These are phyloP conservation scores for Pseudomyrmex dendroicus DNA, from an alignment of 1,140 invertebrate species.

Conservation along the genomic window DNA sequence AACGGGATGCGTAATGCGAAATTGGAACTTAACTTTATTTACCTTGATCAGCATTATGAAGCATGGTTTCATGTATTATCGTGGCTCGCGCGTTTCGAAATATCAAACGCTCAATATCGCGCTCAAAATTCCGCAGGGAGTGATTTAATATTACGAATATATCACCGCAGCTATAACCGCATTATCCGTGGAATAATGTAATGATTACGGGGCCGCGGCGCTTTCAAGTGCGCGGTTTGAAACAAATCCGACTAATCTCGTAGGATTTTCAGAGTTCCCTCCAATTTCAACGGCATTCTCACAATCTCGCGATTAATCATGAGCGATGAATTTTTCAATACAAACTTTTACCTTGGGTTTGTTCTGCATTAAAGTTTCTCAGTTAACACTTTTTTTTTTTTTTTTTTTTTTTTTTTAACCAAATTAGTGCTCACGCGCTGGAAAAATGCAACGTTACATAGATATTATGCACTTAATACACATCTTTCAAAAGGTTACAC, in stretches of 20 bases:
- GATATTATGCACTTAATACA: slow-evolving; percentile 40
- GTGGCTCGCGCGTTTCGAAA: slow-evolving; percentile 13
- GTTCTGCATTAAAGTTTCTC: not conserved
- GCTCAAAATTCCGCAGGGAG: slow-evolving; percentile 41
- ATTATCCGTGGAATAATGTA: slow-evolving; percentile 42
- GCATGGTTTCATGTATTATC: slow-evolving; percentile 21
- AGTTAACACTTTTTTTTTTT: not conserved
- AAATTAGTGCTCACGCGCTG: not conserved
- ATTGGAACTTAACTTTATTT: slow-evolving; percentile 46
- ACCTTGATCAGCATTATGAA: slow-evolving; percentile 28
- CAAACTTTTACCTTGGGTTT: not conserved
- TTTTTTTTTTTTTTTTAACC: not conserved
- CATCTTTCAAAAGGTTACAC: slow-evolving; percentile 29
- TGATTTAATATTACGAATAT: slow-evolving; percentile 59
- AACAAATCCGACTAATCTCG: slow-evolving; percentile 53
- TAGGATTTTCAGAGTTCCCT: slow-evolving; percentile 26
- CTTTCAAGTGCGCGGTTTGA: slow-evolving; percentile 56
- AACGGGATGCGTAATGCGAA: not conserved
- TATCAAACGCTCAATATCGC: slow-evolving; percentile 35
- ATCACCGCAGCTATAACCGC: slow-evolving; percentile 34
- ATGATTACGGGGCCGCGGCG: slow-evolving; percentile 18
- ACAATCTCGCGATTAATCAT: slow-evolving; percentile 23
- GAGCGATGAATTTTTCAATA: slow-evolving; percentile 7
- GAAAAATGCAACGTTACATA: not conserved
- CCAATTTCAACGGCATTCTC: slow-evolving; percentile 33